Conservation (phyloP, 2,797 vertebrate species). For the Ptychadena robeensis region DNA sequence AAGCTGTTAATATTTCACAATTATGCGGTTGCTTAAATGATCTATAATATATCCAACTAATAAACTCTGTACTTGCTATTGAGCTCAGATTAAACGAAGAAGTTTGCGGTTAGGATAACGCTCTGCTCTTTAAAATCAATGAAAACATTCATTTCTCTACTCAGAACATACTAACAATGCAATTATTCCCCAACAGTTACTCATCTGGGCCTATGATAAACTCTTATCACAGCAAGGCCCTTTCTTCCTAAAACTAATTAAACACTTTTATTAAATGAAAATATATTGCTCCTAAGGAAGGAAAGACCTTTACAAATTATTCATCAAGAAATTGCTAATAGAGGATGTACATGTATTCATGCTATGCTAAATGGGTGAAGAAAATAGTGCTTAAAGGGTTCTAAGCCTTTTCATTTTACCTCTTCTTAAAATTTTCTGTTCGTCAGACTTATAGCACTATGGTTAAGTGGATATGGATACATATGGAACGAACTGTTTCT, state of each 20-base stretch:
- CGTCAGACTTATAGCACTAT: neutral
- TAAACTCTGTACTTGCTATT: neutral
- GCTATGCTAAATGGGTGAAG: neutral
- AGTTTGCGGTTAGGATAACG: conserved; percentile 19
- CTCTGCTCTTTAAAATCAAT: conserved; percentile 30
- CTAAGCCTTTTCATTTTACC: neutral
- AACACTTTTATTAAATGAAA: conserved; percentile 38
- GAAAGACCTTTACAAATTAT: conserved; percentile 16
- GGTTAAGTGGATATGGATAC: neutral
- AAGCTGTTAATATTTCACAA: neutral
- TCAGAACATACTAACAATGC: conserved; percentile 16
- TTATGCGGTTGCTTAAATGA: conserved; percentile 6
- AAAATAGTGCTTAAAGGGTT: neutral
- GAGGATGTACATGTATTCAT: conserved; percentile 6
- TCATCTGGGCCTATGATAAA: conserved; percentile 31
- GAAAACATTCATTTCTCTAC: conserved; percentile 26
- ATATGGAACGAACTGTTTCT: too few species aligned
- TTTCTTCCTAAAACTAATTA: conserved; percentile 49
- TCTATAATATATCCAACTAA: conserved; percentile 34
- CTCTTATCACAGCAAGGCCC: conserved; percentile 35
- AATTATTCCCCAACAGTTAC: conserved; percentile 55
- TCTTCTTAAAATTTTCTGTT: neutral
- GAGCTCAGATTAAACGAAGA: conserved; percentile 22
- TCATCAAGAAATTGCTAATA: conserved; percentile 8
- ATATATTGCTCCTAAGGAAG: conserved; percentile 36